These are phyloP conservation scores for Harpalus rufipes DNA, from an alignment of 2,888 invertebrate species.

Conservation along the genomic window DNA sequence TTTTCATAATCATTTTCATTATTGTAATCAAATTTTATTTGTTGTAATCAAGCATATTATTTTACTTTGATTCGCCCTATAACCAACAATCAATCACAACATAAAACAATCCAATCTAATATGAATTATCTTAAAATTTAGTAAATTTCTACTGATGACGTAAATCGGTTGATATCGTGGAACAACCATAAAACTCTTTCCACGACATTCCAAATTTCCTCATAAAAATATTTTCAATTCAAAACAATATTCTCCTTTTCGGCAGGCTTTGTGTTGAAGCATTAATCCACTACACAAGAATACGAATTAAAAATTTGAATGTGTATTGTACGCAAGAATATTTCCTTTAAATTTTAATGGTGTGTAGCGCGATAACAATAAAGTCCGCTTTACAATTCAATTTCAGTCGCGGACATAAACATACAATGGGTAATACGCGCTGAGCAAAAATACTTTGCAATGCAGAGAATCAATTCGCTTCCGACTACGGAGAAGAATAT, in stretches of 20 bases:
- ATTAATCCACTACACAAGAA: neutral
- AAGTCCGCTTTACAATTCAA: conserved; percentile 44
- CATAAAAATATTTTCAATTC: neutral
- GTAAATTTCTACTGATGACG: too few species aligned
- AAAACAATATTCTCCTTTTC: neutral
- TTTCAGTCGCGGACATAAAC: conserved; percentile 46
- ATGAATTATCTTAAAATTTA: too few species aligned
- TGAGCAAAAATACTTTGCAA: conserved; percentile 32
- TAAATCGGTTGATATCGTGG: too few species aligned
- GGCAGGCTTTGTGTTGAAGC: neutral
- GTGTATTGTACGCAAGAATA: conserved; percentile 1
- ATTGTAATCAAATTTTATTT: too few species aligned
- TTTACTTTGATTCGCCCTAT: too few species aligned
- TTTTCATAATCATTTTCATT: too few species aligned
- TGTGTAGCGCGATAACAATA: conserved; percentile 48
- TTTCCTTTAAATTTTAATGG: conserved; percentile 35
- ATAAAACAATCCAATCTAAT: too few species aligned
- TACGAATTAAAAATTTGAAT: conserved; percentile 16
- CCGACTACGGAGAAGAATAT: neutral
- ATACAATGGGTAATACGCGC: conserved; percentile 48
- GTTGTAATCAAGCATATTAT: too few species aligned
- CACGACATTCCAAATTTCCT: neutral
- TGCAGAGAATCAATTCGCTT: neutral
- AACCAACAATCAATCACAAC: too few species aligned
- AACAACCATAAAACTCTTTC: too few species aligned